Evolutionary conservation across 2,113 vertebrate genomes (phyloP), one percentile per base, ranked within the genome.

Genomic region (Cyphomyrus discorhynchus): DNA sequence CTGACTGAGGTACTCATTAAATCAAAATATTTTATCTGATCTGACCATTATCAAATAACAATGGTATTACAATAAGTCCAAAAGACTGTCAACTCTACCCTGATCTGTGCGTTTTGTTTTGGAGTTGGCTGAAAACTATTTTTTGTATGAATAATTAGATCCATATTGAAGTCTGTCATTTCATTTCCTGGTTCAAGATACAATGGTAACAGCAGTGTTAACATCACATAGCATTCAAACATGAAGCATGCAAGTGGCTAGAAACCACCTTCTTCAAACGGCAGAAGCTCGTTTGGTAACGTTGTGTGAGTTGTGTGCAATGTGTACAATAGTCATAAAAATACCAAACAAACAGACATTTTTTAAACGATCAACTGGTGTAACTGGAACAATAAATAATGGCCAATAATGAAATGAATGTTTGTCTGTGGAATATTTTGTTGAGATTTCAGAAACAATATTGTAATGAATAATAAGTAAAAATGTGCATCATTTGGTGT

Each of bases 201-300:
- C 94, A 93, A 95, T 93, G 94, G 93, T 95, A 95, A 94, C 92
- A 93, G 93, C 94, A 94, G 94, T 92, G 92, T 95, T 92, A 95
- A 93, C 94, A 95, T 95, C 93, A 94, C 94, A 92, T 93, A 91
- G 93, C 94, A 95, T 88, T 91, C 91, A 95, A 95, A 94, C 94
- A 93, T 93, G 93, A 93, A 94, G 96, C 96, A 96, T 96, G 95
- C 94, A 94, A 95, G 94, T 95, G 94, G 95, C 94, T 96, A 96
- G 93, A 94, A 94, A 94, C 95, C 93, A 95, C 95, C 95, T 92
- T 95, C 94, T 95, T 92, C 92, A 94, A 94, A 95, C 95, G 94
- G 94, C 94, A 95, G 94, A 95, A 95, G 94, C 94, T 95, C 94
- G 91, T 94, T 93, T 94, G 94, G 94, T 95, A 96, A 94, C 92